Evolutionary conservation across 1,140 invertebrate species (phyloP).

Genomic region (Drosophila repleta): DNA sequence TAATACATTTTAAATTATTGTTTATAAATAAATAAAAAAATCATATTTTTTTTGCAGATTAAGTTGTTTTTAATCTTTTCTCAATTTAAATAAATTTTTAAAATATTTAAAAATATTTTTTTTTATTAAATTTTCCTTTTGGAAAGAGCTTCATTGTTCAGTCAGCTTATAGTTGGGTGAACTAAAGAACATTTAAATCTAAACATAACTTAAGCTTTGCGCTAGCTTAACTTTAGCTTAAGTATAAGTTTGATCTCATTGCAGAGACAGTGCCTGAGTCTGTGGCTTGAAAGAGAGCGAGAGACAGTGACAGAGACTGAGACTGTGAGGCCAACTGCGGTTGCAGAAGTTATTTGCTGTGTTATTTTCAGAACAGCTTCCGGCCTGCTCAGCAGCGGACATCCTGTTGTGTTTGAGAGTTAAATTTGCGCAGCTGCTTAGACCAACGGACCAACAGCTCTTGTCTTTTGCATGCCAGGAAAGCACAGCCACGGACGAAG

Average conservation of each 20-base stretch:
- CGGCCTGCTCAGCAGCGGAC: slow-evolving; percentile 70
- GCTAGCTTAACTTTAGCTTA: not conserved
- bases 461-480: not conserved
- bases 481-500: not conserved
- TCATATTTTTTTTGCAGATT: too few species aligned
- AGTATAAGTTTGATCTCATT: slow-evolving; percentile 23
- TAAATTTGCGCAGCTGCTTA: slow-evolving; percentile 74
- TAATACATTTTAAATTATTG: too few species aligned
- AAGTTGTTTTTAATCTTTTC: too few species aligned
- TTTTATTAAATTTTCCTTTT: too few species aligned
- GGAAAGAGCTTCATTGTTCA: too few species aligned
- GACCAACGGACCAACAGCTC: slow-evolving; percentile 23
- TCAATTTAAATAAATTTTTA: too few species aligned
- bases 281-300: not conserved
- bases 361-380: slow-evolving; percentile 82
- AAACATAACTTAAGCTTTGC: too few species aligned
- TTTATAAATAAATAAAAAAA: too few species aligned
- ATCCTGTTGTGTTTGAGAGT: slow-evolving; percentile 59
- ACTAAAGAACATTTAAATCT: too few species aligned
- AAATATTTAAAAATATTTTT: too few species aligned
- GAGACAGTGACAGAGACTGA: not conserved
- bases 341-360: slow-evolving; percentile 82
- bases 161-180: too few species aligned
- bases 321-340: slow-evolving; percentile 63
- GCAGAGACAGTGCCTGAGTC: slow-evolving; percentile 12